Conservation (phyloP, 1,140 invertebrate genomes). For the Brachionus angularis region DNA sequence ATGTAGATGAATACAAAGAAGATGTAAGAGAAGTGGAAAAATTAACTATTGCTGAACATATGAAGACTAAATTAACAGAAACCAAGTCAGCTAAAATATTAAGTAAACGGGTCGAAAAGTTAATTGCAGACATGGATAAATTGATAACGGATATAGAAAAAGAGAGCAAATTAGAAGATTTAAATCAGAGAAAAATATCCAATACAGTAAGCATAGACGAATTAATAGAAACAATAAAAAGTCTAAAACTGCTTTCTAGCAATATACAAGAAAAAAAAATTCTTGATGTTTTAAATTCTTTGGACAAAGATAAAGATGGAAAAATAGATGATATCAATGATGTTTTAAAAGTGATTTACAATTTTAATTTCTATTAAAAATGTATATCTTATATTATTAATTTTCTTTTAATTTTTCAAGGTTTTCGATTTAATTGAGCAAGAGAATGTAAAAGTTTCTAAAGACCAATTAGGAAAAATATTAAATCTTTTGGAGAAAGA, state of each 20-base stretch:
- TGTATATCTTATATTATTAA: too few relatives aligned
- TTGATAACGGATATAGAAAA: not conserved
- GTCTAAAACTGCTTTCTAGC: not conserved
- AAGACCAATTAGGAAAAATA: conserved; percentile 25
- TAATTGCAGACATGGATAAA: conserved; percentile 18
- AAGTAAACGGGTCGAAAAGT: conserved; percentile 12
- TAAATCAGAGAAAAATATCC: not conserved
- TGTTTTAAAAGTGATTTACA: conserved; percentile 12
- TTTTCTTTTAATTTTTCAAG: not conserved
- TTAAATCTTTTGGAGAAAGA: conserved; percentile 37
- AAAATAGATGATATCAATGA: conserved; percentile 38
- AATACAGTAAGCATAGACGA: conserved; percentile 28
- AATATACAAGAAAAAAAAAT: conserved; percentile 1
- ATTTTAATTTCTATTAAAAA: not conserved
- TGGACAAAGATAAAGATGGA: conserved; percentile 36
- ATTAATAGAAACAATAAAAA: not conserved
- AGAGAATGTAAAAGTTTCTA: conserved; percentile 40
- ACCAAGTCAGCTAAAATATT: conserved; percentile 34
- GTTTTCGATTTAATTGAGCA: conserved; percentile 34
- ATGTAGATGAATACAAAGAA: conserved; percentile 38
- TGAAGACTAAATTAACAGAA: not conserved
- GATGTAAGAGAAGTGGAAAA: conserved; percentile 40
- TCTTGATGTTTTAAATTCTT: not conserved
- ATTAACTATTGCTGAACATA: not conserved
- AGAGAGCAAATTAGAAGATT: not conserved